Base-by-base conservation (phyloP, 2,888 invertebrate species). In the Hermaeophaga mercurialis region DNA sequence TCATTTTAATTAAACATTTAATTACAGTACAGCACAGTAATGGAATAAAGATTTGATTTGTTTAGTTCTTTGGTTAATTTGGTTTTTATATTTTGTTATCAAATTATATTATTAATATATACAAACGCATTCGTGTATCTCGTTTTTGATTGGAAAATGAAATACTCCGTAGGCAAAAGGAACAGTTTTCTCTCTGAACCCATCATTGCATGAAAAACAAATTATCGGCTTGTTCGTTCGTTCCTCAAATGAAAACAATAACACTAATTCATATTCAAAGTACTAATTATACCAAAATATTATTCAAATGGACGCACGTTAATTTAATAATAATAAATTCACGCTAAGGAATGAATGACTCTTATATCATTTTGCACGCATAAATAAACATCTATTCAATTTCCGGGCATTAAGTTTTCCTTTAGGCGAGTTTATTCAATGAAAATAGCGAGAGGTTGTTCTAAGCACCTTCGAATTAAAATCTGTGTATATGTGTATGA, bases 401-500 rank as follows among this genome's bases (percentile, higher is more conserved):
- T 48, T 15, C 36, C 24, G 47, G 19, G 8, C 47, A 48, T 48
- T 36, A 46, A 34, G 6, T 11, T 34, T 26, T 48, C 36, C 47
- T 36, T n/a, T 6, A 11, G 47, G 47, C 47, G 12, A 31, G 31
- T 31, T 31, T 31, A 31, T 31, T 8, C 28, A 28, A 8, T 28
- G 28, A 28, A 28, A 28, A 28, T 28, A 28, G 8, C 31, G 11
- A n/a, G 31, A 31, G 11, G 11, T 1, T 31, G 3, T 31, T 31
- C 31, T 11, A 26, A 24, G 12, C 43, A 33, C 17, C 12, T 14
- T 48, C 39, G 24, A 39, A 57, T 50, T 47, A n/a, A n/a, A n/a
- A n/a, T n/a, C n/a, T 47, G 22, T 24, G 45, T 43, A 22, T 57
- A 60, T 60, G 52, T 52, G 18, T 31, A 59, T 62, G 56, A 56